Evolutionary conservation across 2,888 invertebrate genomes (phyloP).

Genomic region (Heliconius sara): DNA sequence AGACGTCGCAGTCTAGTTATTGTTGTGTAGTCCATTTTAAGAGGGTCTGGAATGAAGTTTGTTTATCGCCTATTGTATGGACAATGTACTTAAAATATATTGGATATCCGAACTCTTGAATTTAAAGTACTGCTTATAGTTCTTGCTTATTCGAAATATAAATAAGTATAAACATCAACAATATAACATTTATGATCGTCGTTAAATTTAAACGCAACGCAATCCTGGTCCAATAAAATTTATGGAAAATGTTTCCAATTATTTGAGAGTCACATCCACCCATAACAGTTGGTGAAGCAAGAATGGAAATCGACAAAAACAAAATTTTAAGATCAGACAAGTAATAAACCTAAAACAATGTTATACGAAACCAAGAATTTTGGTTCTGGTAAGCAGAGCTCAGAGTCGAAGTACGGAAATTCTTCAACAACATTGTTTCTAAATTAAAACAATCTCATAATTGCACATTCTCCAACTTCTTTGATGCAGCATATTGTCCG

Average conservation of each 20-base stretch:
- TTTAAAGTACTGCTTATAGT: constrained; percentile 19
- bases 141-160: constrained; percentile 25
- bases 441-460: constrained; percentile 84
- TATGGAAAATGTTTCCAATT: too few species aligned
- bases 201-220: not conserved
- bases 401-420: constrained; percentile 74
- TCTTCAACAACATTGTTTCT: constrained; percentile 82
- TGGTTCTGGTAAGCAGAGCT: constrained; percentile 77
- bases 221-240: too few species aligned
- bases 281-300: constrained; percentile 34
- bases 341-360: constrained; percentile 79
- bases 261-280: not conserved
- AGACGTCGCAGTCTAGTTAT: constrained; percentile 70
- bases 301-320: constrained; percentile 54
- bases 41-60: constrained; percentile 45
- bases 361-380: constrained; percentile 79
- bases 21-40: constrained; percentile 62
- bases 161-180: constrained; percentile 31
- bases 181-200: constrained; percentile 22
- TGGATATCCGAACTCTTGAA: constrained; percentile 30
- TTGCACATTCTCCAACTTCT: constrained; percentile 82
- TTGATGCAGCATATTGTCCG: constrained; percentile 78
- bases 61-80: constrained; percentile 45
- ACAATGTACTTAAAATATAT: constrained; percentile 30
- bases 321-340: constrained; percentile 64